phyloP scores from a whole-genome alignment of 64 coral and sea anemone species.

The Hydrozoanthus tunicans region DNA sequence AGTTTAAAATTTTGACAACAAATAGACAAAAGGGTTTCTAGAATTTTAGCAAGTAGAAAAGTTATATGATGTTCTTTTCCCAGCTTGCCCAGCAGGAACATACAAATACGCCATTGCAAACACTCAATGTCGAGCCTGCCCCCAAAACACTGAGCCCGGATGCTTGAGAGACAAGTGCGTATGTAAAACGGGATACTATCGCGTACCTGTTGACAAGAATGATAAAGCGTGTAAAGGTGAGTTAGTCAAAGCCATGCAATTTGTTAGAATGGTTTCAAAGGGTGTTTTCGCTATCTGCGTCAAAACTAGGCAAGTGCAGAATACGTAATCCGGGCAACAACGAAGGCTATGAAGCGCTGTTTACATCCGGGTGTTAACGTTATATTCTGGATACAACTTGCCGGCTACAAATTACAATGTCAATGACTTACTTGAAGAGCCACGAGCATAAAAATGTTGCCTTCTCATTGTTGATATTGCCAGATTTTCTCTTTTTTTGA shows the following conservation, averaged over 20 bases:
- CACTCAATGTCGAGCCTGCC: constrained; percentile 9
- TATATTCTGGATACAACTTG: too few species aligned
- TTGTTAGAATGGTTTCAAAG: too few species aligned
- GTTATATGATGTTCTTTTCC: background rate
- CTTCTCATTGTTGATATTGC: too few species aligned
- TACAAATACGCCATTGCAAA: background rate
- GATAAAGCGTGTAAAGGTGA: constrained; percentile 14
- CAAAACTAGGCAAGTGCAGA: too few species aligned
- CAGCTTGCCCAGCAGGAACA: constrained; percentile 17
- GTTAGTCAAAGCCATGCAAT: background rate
- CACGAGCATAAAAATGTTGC: too few species aligned
- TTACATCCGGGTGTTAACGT: too few species aligned
- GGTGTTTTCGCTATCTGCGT: too few species aligned
- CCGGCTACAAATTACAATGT: too few species aligned
- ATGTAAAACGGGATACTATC: constrained; percentile 19
- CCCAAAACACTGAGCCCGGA: background rate
- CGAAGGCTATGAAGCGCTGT: too few species aligned
- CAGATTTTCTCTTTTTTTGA: too few species aligned
- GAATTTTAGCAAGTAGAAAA: background rate
- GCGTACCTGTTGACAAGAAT: background rate
- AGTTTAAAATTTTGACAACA: background rate
- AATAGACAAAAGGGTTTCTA: background rate
- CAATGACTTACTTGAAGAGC: too few species aligned
- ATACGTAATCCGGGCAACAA: too few species aligned
- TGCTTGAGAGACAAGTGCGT: constrained; percentile 13